Conservation (phyloP, 1,140 invertebrate genomes). For the Bombus balteatus region DNA sequence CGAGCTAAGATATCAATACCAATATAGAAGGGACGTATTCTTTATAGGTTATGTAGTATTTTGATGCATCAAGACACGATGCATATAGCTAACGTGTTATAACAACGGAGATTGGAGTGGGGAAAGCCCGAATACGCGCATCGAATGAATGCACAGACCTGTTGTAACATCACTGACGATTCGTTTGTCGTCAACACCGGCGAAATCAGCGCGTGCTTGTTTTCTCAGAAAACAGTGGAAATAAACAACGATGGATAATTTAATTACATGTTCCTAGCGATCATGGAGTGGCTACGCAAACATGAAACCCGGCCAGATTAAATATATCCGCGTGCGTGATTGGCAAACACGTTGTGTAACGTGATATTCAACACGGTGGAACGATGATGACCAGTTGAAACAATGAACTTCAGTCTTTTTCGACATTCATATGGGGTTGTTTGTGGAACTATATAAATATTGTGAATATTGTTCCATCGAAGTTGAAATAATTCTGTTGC, state of each 20-base stretch:
- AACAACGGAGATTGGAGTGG: too few species aligned
- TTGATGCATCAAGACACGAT: too few species aligned
- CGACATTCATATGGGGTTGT: neutral
- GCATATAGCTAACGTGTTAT: too few species aligned
- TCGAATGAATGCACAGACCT: neutral
- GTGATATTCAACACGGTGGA: neutral
- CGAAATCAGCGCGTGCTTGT: neutral
- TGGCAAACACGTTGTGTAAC: constrained; percentile 8
- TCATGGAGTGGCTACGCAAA: constrained; percentile 12
- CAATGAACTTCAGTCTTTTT: neutral
- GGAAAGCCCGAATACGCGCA: neutral
- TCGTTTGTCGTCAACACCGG: neutral
- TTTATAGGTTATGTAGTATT: too few species aligned
- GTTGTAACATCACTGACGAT: neutral
- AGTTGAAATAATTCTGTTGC: neutral
- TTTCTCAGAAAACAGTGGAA: neutral
- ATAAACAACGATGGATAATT: constrained; percentile 28
- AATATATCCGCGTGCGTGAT: constrained; percentile 1
- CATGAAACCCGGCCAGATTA: neutral
- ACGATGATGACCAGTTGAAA: neutral
- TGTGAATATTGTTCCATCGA: neutral
- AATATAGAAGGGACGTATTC: too few species aligned
- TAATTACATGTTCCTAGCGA: constrained; percentile 6
- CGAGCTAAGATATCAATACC: too few species aligned
- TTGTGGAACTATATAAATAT: neutral